A percentile compares a stretch with the other conserved stretches of the same genome.
Evolutionary conservation across 2,797 vertebrate species (phyloP).

Genomic region (Sardinella longiceps): DNA sequence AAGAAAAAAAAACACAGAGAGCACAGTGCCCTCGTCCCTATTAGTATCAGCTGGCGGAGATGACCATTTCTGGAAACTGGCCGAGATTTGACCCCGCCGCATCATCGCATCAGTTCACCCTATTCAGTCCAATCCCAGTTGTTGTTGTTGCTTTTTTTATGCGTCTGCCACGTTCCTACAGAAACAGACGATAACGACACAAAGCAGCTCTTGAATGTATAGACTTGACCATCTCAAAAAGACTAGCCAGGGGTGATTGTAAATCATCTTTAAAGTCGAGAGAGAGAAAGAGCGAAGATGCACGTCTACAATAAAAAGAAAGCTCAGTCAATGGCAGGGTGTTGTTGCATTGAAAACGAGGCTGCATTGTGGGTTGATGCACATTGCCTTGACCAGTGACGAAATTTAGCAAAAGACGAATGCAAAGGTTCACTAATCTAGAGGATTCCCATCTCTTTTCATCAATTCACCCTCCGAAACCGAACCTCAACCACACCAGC

Average conservation of each 20-base stretch:
- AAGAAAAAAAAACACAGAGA: background rate
- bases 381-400: background rate
- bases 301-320: background rate
- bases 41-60: background rate
- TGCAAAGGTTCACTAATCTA: background rate
- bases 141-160: background rate
- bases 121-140: background rate
- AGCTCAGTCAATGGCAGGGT: background rate
- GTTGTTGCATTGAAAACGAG: background rate
- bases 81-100: background rate
- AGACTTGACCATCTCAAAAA: background rate
- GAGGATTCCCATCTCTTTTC: background rate
- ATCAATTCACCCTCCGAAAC: background rate
- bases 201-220: background rate
- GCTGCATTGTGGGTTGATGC: background rate
- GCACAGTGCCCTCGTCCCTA: background rate
- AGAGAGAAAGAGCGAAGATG: background rate
- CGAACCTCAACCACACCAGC: background rate
- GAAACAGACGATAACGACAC: background rate
- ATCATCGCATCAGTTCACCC: background rate
- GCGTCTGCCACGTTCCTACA: background rate
- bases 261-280: background rate
- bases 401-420: background rate
- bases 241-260: background rate
- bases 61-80: conserved; percentile 17